Percentiles rank a stretch among this genome's conserved stretches.
These are phyloP conservation scores for Macrochelys suwanniensis DNA, from an alignment of 2,797 vertebrate species.

Conservation along the genomic window DNA sequence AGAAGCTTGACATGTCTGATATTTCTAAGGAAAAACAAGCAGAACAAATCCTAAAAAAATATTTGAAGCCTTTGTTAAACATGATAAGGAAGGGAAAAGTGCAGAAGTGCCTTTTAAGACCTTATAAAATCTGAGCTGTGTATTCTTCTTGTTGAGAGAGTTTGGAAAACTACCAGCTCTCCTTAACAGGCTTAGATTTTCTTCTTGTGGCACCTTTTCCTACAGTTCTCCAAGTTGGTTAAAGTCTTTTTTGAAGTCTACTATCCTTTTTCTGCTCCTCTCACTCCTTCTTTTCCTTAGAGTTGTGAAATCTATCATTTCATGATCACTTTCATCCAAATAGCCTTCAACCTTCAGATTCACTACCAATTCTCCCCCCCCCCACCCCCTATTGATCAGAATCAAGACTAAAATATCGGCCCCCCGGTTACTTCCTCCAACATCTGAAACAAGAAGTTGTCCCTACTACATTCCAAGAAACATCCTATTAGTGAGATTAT, in stretches of 20 bases:
- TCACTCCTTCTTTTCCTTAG: background rate
- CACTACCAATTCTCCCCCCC: background rate
- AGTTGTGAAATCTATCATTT: background rate
- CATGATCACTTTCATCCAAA: background rate
- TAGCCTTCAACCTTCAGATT: background rate
- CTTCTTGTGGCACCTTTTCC: background rate
- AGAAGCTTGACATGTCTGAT: background rate
- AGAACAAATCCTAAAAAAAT: background rate
- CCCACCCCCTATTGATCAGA: background rate
- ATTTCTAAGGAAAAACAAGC: background rate
- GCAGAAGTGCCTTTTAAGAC: background rate
- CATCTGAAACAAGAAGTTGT: background rate
- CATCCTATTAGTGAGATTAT: constrained; percentile 54
- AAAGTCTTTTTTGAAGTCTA: background rate
- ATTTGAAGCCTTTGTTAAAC: background rate
- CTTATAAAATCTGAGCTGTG: background rate
- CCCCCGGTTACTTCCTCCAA: background rate
- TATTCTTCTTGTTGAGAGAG: background rate
- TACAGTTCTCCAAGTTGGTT: background rate
- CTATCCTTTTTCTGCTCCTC: background rate
- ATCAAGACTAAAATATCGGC: background rate
- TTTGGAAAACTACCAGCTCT: background rate
- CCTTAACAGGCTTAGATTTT: background rate
- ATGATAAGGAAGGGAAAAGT: background rate
- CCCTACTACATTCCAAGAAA: background rate